Evolutionary conservation across 2,113 vertebrate species (phyloP).

Genomic region (Sylvietta virens): DNA sequence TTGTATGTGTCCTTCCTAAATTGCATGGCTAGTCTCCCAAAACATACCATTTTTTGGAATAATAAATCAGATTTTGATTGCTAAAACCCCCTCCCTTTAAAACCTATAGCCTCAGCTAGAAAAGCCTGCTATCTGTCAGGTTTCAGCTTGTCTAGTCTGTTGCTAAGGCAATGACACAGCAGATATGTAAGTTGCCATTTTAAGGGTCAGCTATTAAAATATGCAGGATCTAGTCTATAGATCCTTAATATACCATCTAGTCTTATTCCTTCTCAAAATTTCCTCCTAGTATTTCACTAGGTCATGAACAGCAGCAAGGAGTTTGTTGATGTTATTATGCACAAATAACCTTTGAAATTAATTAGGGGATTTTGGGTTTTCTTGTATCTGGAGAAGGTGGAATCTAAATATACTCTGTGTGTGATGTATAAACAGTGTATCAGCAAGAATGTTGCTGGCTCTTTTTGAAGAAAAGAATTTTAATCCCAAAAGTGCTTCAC

Average conservation of each 20-base stretch:
- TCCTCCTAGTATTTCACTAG: neutral
- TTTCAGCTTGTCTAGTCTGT: neutral
- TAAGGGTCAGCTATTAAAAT: constrained; percentile 28
- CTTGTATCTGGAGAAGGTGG: neutral
- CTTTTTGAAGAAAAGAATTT: neutral
- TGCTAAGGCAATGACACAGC: constrained; percentile 52
- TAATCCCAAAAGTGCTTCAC: neutral
- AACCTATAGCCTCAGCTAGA: neutral
- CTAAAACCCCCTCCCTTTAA: neutral
- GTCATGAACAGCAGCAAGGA: neutral
- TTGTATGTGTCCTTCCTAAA: neutral
- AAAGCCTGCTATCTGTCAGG: neutral
- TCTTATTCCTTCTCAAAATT: neutral
- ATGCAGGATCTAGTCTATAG: neutral
- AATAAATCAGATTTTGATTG: neutral
- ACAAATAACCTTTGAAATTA: neutral
- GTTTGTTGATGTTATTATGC: neutral
- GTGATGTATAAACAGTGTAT: neutral
- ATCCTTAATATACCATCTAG: neutral
- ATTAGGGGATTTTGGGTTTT: neutral
- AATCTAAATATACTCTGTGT: neutral
- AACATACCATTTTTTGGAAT: neutral
- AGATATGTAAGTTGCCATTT: constrained; percentile 50
- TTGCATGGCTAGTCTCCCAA: neutral
- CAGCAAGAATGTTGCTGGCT: neutral